Evolutionary conservation across 2,888 invertebrate genomes (phyloP).

Genomic region (Anagyrus pseudococci): DNA sequence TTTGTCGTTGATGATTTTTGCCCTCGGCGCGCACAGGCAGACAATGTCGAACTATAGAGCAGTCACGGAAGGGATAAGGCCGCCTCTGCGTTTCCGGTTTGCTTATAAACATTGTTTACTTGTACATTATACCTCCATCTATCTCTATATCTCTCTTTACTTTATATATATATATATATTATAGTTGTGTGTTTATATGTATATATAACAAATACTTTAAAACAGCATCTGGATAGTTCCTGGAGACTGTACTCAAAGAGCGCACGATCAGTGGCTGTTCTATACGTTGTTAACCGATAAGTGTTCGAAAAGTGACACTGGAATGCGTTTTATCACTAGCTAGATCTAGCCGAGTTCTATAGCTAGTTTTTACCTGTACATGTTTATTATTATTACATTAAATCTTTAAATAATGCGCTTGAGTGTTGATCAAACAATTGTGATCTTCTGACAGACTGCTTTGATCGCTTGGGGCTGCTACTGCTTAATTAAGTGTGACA

Average conservation of each 20-base stretch:
- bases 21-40: conserved; percentile 14
- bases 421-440: conserved; percentile 7
- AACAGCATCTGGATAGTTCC: background rate
- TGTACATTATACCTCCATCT: background rate
- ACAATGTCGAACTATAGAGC: conserved; percentile 23
- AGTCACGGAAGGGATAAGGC: conserved; percentile 31
- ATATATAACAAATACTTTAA: conserved; percentile 7
- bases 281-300: background rate
- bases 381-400: conserved; percentile 2
- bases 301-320: conserved; percentile 19
- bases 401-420: conserved; percentile 19
- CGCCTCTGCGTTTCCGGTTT: conserved; percentile 20
- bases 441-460: conserved; percentile 18
- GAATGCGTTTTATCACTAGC: conserved; percentile 20
- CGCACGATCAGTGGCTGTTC: conserved; percentile 25
- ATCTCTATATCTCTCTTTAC: background rate
- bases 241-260: conserved; percentile 1
- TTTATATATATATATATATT: background rate
- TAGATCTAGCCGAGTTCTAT: conserved; percentile 1
- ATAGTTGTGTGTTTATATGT: background rate
- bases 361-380: background rate
- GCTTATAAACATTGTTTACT: conserved; percentile 11
- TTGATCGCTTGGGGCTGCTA: conserved; percentile 22
- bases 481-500: conserved; percentile 22
- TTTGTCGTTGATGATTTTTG: background rate